Percentiles rank a stretch among this genome's conserved stretches.
phyloP scores from a whole-genome alignment of 2,888 invertebrate species.

The Synanthedon formicaeformis region DNA sequence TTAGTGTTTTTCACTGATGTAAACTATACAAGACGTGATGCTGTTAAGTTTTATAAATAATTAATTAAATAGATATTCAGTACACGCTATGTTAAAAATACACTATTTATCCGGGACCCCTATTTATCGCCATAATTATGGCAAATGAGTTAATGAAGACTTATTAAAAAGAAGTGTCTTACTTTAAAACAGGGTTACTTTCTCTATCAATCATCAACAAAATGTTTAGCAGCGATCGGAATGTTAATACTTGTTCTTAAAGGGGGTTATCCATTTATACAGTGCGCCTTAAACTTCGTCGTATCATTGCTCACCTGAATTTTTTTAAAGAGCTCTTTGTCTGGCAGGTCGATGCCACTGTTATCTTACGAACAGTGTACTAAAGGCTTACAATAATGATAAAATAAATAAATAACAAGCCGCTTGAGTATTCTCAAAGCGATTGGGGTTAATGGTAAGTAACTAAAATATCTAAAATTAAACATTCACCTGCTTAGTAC shows the following conservation, averaged over 20 bases:
- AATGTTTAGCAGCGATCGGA: constrained; percentile 1
- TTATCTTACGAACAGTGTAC: constrained; percentile 41
- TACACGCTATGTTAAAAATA: too few relatives aligned
- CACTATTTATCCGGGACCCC: too few relatives aligned
- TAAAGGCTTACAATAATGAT: constrained; percentile 9
- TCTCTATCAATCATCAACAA: neutral
- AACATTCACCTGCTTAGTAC: too few relatives aligned
- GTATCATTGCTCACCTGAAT: constrained; percentile 26
- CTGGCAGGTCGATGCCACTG: constrained; percentile 37
- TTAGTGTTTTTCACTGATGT: too few relatives aligned
- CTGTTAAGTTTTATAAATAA: too few relatives aligned
- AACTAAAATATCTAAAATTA: neutral
- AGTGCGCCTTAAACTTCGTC: constrained; percentile 8
- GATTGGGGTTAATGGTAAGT: neutral
- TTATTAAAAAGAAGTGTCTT: too few relatives aligned
- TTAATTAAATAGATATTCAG: too few relatives aligned
- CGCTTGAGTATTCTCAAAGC: neutral
- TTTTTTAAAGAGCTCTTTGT: constrained; percentile 33
- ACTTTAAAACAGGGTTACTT: too few relatives aligned
- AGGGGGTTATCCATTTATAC: constrained; percentile 14
- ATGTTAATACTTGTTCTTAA: constrained; percentile 12
- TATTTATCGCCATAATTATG: too few relatives aligned
- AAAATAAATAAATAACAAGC: neutral
- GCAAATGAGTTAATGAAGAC: too few relatives aligned
- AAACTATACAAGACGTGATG: too few relatives aligned